phyloP scores from a whole-genome alignment of 1,140 invertebrate genomes.

The Catajapyx aquilonaris region DNA sequence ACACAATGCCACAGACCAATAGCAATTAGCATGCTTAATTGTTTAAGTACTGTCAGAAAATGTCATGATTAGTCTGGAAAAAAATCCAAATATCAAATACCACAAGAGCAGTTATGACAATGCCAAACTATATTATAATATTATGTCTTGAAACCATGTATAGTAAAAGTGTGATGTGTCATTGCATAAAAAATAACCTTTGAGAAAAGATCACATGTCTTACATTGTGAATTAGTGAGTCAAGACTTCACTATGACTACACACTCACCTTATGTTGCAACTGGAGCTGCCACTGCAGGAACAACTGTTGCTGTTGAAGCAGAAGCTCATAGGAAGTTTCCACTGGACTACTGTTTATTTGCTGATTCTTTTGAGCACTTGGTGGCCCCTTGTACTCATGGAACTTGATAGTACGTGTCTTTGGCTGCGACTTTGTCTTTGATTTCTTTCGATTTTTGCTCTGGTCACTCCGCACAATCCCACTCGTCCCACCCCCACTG shows the following conservation, averaged over 20 bases:
- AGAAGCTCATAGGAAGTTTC: constrained; percentile 82
- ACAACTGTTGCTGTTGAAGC: constrained; percentile 79
- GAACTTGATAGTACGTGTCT: constrained; percentile 86
- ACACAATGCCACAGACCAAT: too few relatives aligned
- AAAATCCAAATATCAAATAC: too few relatives aligned
- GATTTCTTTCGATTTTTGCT: constrained; percentile 66
- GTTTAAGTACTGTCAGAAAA: too few relatives aligned
- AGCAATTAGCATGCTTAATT: too few relatives aligned
- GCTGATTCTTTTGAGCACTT: constrained; percentile 52
- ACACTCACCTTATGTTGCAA: constrained; percentile 45
- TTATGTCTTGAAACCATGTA: too few relatives aligned
- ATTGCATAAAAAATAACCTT: not conserved
- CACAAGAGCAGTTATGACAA: too few relatives aligned
- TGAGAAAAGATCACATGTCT: not conserved
- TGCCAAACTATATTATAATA: too few relatives aligned
- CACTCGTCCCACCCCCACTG: not conserved
- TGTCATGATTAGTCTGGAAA: too few relatives aligned
- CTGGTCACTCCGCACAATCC: constrained; percentile 19
- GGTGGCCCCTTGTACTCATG: constrained; percentile 96
- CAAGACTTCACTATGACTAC: too few relatives aligned
- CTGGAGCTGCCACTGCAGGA: constrained; percentile 70
- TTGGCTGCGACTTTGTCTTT: constrained; percentile 56
- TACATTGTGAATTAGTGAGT: not conserved
- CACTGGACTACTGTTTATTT: constrained; percentile 23
- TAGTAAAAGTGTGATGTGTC: too few relatives aligned